Percentiles rank a stretch among this genome's conserved stretches.
phyloP scores from a whole-genome alignment of 2,113 vertebrate genomes.

The Oreotrochilus melanogaster region DNA sequence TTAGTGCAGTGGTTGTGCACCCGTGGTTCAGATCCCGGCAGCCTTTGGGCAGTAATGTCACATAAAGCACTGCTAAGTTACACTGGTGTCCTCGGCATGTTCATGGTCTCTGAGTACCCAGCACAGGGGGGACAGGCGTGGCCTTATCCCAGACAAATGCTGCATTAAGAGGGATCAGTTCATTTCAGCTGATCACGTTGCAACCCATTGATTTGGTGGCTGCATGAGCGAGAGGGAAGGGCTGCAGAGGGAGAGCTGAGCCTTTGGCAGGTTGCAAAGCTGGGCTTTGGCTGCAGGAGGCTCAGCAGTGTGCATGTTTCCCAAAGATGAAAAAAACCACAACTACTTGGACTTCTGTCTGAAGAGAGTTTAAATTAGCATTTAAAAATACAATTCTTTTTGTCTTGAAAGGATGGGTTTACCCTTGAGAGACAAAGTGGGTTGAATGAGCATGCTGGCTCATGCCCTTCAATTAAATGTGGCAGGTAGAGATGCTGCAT shows the following conservation, averaged over 20 bases:
- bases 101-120: background rate
- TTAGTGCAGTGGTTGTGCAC: too few species aligned
- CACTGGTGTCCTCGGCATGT: rapidly evolving
- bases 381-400: rapidly evolving
- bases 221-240: rapidly evolving
- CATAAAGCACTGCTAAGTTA: rapidly evolving
- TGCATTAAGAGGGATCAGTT: background rate
- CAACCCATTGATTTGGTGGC: background rate
- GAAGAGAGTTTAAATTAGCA: background rate
- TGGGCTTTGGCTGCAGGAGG: background rate
- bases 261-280: background rate
- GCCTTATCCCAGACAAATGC: background rate
- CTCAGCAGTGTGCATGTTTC: background rate
- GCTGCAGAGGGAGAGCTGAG: background rate
- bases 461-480: rapidly evolving
- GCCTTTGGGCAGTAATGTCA: rapidly evolving
- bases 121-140: background rate
- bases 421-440: background rate
- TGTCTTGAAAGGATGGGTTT: background rate
- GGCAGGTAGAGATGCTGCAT: background rate
- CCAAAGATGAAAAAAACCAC: background rate
- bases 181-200: background rate
- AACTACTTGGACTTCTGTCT: background rate
- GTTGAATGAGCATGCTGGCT: background rate
- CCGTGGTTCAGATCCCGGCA: background rate